Base-by-base conservation (phyloP, 2,113 vertebrate species). In the Brachyhypopomus occidentalis region DNA sequence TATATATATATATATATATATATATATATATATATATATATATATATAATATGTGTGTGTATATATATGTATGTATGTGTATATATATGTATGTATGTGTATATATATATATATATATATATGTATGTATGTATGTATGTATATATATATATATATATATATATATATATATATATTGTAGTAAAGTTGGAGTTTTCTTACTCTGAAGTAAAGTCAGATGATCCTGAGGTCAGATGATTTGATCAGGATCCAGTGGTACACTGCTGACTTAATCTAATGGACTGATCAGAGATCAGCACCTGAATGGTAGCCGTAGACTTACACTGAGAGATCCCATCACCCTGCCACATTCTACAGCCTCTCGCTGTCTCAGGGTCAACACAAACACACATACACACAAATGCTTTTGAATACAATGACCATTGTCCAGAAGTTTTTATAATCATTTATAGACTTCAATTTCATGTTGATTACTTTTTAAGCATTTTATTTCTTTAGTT, bases 281-380 rank as follows among this genome's bases (percentile, higher is more conserved):
- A 78, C 72, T 25, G 52, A 58, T 75, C 23, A 34, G 34, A 81
- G 83, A 5, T 84, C 81, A 86, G 82, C 83, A 80, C 82, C 74
- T 83, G 83, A 79, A 85, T 80, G 84, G 80, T 72, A 78, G 86
- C 88, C 86, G 89, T 85, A 84, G 84, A 82, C 73, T 84, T 87
- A 83, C 83, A 87, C 83, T 87, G 77, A 88, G 84, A 88, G 84
- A 88, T 86, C 85, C 79, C 75, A 91, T 75, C 85, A 87, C 76
- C 85, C 87, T 87, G 87, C 89, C 84, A 90, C 77, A 85, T 85
- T 88, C 77, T 86, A 83, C 84, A 85, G 84, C 88, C 87, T 88
- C 89, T 86, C 89, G 86, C 87, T 89, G 85, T 89, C 92, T 93
- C 92, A 92, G 90, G 92, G 89, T 91, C 76, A 75, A 84, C 55